Evolutionary conservation across 2,113 vertebrate species (phyloP), one percentile per base, ranked within the genome.

Genomic region (Seriola dumerili): DNA sequence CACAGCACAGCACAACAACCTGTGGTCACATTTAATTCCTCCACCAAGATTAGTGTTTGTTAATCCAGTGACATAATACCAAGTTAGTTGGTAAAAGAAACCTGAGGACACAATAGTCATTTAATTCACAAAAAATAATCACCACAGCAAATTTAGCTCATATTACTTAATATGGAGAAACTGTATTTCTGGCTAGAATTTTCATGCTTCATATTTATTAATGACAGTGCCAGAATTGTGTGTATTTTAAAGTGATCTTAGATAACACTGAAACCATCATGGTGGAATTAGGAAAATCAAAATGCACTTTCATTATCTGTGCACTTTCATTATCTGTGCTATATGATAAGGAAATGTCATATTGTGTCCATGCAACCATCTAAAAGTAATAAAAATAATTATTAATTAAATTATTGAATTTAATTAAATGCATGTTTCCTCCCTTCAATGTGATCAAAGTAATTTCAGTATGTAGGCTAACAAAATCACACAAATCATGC

Each of bases 11-110:
- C 58, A 77, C 48, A 79, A 42, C 74, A 74, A 69, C 69, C n/a
- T 80, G 73, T 23, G 63, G 29, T 65, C 68, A 74, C 23, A 46
- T n/a, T 54, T 89, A 83, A 91, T 75, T 78, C 73, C 67, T 80
- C 42, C 19, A 52, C 62, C 8, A 50, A 85, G 86, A 88, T 89
- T 92, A 90, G 68, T 36, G 85, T 75, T 85, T 34, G 85, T 52
- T 89, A 89, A 88, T 90, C 88, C 82, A 42, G 64, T 91, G 84
- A 89, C 81, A 72, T 85, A 89, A 89, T 84, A 32, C 69, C 55
- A 59, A 68, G 55, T 78, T 80, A 42, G 40, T 42, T 42, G 9
- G 8, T 21, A 40, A 71, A 82, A 72, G n/a, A 36, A 55, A 85
- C 48, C 52, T 76, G 71, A 55, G 54, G 44, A 29, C 64, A 83